Percentiles rank a stretch among this genome's conserved stretches.
Conservation (phyloP, 2,888 invertebrate genomes). For the Pachycephus smyrnensis region DNA sequence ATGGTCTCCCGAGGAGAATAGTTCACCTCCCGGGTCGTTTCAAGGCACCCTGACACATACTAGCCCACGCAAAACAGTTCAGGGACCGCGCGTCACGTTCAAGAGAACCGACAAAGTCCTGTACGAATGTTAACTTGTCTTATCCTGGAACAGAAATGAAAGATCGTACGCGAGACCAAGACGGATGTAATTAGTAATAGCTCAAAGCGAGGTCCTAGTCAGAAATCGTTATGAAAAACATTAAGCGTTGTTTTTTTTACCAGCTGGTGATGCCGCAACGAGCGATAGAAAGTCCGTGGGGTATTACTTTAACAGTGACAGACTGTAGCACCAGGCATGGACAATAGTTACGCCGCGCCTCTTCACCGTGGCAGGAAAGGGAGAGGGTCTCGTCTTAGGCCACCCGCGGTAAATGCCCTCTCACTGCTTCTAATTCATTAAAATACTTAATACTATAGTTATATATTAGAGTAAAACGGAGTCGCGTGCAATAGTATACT, state of each 20-base stretch:
- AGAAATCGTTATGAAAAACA: not conserved
- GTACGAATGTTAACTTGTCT: not conserved
- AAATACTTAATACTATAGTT: not conserved
- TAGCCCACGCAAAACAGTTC: not conserved
- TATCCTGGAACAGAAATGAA: not conserved
- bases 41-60: not conserved
- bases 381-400: not conserved
- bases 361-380: not conserved
- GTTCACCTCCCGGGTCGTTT: not conserved
- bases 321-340: not conserved
- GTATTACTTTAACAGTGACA: not conserved
- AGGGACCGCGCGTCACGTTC: not conserved
- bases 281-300: not conserved
- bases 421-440: not conserved
- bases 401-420: not conserved
- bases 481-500: not conserved
- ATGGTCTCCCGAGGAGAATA: not conserved
- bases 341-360: not conserved
- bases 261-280: not conserved
- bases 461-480: not conserved
- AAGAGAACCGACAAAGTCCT: not conserved
- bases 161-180: not conserved
- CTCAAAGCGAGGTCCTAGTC: not conserved
- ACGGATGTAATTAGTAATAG: not conserved
- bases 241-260: not conserved